Conservation (phyloP, 2,888 invertebrate species). For the Lasioglossum leucozonium region DNA sequence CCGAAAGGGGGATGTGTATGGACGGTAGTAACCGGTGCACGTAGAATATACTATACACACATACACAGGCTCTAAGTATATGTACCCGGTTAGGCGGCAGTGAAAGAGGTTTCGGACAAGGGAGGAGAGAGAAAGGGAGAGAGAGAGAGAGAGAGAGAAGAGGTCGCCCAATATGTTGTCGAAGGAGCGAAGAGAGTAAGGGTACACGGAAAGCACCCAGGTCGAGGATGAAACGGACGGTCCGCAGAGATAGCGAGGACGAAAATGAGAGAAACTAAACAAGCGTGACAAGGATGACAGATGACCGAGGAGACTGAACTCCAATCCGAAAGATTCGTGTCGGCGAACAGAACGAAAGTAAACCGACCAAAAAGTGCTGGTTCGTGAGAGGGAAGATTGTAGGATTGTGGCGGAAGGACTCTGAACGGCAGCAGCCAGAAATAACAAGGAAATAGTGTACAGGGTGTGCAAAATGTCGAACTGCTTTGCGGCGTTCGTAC, state of each 20-base stretch:
- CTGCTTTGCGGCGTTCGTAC: background rate
- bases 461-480: background rate
- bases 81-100: conserved; percentile 25
- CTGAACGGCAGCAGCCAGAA: conserved; percentile 11
- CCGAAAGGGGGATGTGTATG: conserved; percentile 28
- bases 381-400: conserved; percentile 19
- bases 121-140: conserved; percentile 47
- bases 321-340: conserved; percentile 53
- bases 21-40: conserved; percentile 27
- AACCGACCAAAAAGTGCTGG: conserved; percentile 44
- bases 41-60: conserved; percentile 11
- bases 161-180: conserved; percentile 59
- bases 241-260: conserved; percentile 41
- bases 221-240: conserved; percentile 70
- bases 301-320: conserved; percentile 64
- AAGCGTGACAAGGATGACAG: conserved; percentile 69
- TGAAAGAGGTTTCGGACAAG: conserved; percentile 28
- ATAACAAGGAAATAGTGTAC: conserved; percentile 13
- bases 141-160: too few species aligned
- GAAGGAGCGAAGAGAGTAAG: conserved; percentile 77
- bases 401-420: conserved; percentile 37
- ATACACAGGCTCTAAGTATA: background rate
- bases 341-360: conserved; percentile 44
- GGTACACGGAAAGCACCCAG: conserved; percentile 69
- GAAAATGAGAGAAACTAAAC: conserved; percentile 61